Base-by-base conservation (phyloP, 1,140 invertebrate species). In the Ptiloglossa arizonensis region DNA sequence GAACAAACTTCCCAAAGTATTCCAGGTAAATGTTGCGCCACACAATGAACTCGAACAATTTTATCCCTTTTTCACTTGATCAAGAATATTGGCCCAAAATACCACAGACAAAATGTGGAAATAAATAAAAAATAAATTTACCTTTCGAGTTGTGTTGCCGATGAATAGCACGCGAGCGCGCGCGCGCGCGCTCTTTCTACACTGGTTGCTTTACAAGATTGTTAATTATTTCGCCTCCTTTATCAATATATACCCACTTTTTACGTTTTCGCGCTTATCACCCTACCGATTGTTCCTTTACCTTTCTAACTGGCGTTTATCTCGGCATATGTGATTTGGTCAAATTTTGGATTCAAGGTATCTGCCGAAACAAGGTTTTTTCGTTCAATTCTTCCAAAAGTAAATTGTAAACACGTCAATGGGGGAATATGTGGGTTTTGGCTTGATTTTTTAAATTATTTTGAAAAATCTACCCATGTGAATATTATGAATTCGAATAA, bases 121-220 rank as follows among this genome's bases (percentile, higher is more conserved):
- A 41, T 13, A 13, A 41, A 41, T 41, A 41, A 41, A 41, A 41
- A 41, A 13, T 0, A 68, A 27, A 62, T 48, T 62, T 72, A 72
- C 57, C 69, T 35, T n/a, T 35, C 19, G 9, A 38, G 1, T 24
- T 9, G 57, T 71, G 32, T 50, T 15, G 32, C 44, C 5, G 29
- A 56, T 24, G 19, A n/a, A 56, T 75, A 57, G 17, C 2, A 32
- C n/a, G 41, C 41, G 41, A 41, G 5, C 19, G n/a, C 15, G 29
- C 48, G 29, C 22, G 29, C 19, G 32, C 57, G 3, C 32, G 35
- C n/a, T n/a, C 19, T 13, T 13, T 41, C 57, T 22, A 24, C 50
- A 52, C n/a, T 52, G 19, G 22, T 17, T 32, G 11, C 9, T 63
- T 32, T 3, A 6, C 15, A 1, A 27, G 3, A 50, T 6, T 29